Conservation (phyloP, 2,113 vertebrate species). For the Saiga tatarica region DNA sequence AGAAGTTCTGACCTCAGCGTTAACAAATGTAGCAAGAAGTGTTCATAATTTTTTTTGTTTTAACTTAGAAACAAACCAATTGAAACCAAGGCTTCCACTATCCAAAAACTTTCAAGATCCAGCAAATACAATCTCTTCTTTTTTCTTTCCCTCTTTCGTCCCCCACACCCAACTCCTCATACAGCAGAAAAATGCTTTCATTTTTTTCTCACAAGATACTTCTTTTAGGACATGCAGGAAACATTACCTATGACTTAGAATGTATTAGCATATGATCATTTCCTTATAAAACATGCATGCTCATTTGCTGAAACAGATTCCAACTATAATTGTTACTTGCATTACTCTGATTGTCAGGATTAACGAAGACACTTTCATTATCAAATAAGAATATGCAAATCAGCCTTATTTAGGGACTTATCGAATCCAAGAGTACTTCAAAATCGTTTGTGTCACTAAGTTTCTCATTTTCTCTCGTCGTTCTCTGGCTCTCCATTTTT, state of each 20-base stretch:
- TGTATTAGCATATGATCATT: not conserved
- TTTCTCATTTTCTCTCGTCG: slow-evolving; percentile 40
- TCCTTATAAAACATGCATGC: not conserved
- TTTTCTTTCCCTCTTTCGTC: not conserved
- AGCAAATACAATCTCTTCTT: not conserved
- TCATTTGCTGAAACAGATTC: slow-evolving; percentile 18
- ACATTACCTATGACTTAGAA: not conserved
- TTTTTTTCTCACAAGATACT: not conserved
- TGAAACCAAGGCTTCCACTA: slow-evolving; percentile 15
- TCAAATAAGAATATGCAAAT: not conserved
- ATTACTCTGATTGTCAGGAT: not conserved
- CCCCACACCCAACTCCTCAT: not conserved
- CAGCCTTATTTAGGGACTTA: not conserved
- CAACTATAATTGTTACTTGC: not conserved
- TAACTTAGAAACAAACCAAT: not conserved
- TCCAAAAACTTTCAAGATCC: not conserved
- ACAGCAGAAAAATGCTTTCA: not conserved
- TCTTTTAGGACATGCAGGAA: not conserved
- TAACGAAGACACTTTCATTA: not conserved
- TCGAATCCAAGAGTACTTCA: not conserved
- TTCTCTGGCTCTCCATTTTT: slow-evolving; percentile 51
- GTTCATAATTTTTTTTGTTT: slow-evolving; percentile 43
- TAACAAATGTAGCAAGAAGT: slow-evolving; percentile 47
- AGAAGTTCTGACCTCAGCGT: slow-evolving; percentile 27
- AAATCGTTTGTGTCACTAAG: not conserved